Conservation (phyloP, 2,888 invertebrate species). For the Pantelozetes paolii region DNA sequence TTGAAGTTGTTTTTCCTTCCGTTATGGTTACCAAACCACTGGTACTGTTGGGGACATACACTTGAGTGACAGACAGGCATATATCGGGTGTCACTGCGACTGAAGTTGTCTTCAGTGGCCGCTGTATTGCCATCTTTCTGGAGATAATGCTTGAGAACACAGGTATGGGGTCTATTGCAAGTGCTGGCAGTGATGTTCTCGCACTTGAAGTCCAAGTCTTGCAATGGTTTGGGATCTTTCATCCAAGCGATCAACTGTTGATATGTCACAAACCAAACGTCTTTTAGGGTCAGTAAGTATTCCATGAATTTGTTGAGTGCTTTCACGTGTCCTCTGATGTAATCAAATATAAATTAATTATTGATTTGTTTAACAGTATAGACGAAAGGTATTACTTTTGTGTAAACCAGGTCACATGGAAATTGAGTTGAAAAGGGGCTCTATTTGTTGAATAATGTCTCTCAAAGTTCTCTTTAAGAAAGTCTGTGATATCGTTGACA, state of each 20-base stretch:
- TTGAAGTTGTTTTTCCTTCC: conserved; percentile 42
- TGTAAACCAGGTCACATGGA: conserved; percentile 48
- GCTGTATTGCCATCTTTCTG: conserved; percentile 40
- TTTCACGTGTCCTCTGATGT: conserved; percentile 45
- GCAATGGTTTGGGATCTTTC: conserved; percentile 44
- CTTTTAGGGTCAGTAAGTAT: conserved; percentile 45
- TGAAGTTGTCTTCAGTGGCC: conserved; percentile 35
- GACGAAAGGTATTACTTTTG: conserved; percentile 34
- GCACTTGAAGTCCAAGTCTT: conserved; percentile 41
- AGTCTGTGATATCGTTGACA: conserved; percentile 49
- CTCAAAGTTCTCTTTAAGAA: conserved; percentile 48
- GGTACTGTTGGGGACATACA: conserved; percentile 43
- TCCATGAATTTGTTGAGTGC: conserved; percentile 47
- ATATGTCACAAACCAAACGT: conserved; percentile 49
- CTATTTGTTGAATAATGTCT: conserved; percentile 48
- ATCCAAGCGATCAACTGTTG: conserved; percentile 47
- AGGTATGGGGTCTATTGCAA: conserved; percentile 44
- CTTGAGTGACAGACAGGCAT: conserved; percentile 43
- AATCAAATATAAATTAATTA: not conserved
- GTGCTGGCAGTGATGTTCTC: conserved; percentile 28
- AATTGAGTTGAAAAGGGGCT: conserved; percentile 48
- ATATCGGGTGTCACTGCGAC: conserved; percentile 42
- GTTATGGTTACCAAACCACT: conserved; percentile 43
- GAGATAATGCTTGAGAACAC: conserved; percentile 43
- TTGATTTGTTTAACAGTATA: not conserved